A percentile compares a stretch with the other conserved stretches of the same genome.
phyloP scores from a whole-genome alignment of 2,888 invertebrate genomes.

The Malachius bipustulatus region DNA sequence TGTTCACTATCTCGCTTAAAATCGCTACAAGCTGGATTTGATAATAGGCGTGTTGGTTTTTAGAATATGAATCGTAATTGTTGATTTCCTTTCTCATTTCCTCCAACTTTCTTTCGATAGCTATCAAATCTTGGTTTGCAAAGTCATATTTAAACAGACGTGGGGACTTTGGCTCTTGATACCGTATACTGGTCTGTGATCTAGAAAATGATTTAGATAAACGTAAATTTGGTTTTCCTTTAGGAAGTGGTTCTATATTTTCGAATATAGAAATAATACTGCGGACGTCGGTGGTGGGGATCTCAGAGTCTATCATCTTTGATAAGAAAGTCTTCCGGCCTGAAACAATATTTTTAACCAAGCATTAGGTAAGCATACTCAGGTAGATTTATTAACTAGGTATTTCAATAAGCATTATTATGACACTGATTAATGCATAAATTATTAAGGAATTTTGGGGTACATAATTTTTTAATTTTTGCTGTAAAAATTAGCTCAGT shows the following conservation, averaged over 20 bases:
- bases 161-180: background rate
- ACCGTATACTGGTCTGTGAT: background rate
- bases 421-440: too few species aligned
- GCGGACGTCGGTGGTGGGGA: too few species aligned
- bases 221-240: background rate
- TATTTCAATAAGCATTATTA: too few species aligned
- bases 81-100: background rate
- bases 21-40: background rate
- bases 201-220: constrained; percentile 1
- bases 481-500: too few species aligned
- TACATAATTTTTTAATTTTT: too few species aligned
- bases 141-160: background rate
- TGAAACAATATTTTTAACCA: too few species aligned
- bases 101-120: background rate
- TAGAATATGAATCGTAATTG: background rate
- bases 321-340: too few species aligned
- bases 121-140: background rate
- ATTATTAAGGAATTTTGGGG: too few species aligned
- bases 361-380: too few species aligned
- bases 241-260: background rate
- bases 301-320: too few species aligned
- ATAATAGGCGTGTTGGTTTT: background rate
- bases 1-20: background rate
- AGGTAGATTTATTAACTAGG: too few species aligned
- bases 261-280: constrained; percentile 1